These are phyloP conservation scores for Xiphophorus hellerii DNA, from an alignment of 2,113 vertebrate genomes.

Conservation along the genomic window DNA sequence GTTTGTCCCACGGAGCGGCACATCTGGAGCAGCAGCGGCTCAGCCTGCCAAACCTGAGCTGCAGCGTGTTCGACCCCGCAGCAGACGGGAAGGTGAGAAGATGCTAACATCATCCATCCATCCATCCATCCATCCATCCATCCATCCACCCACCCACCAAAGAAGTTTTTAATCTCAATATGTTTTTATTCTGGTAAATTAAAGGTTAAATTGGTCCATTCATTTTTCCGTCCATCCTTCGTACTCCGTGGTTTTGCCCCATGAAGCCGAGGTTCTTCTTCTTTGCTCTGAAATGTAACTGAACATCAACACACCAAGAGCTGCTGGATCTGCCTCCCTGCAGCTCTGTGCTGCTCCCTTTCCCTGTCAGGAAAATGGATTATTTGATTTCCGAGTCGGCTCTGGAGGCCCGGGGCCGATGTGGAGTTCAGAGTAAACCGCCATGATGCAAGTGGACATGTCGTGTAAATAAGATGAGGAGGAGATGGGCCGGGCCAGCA, in stretches of 20 bases:
- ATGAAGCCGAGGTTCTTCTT: no score
- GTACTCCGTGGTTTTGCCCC: no score
- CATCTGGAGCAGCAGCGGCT: slow-evolving; percentile 64
- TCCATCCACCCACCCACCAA: no score
- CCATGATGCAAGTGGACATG: slow-evolving; percentile 60
- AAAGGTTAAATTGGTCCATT: no score
- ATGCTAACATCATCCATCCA: neutral
- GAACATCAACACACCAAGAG: slow-evolving; percentile 38
- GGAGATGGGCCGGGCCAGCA: slow-evolving; percentile 13
- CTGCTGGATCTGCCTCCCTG: slow-evolving; percentile 17
- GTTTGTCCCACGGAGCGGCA: slow-evolving; percentile 42
- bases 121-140: no score
- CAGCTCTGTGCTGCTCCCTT: slow-evolving; percentile 33
- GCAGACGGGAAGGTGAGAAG: slow-evolving; percentile 69
- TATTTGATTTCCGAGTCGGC: slow-evolving; percentile 44
- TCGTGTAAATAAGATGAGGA: slow-evolving; percentile 54
- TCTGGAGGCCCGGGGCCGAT: slow-evolving; percentile 38
- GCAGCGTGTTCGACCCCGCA: slow-evolving; percentile 40
- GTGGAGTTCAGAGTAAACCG: slow-evolving; percentile 44
- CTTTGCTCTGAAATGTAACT: slow-evolving; percentile 22
- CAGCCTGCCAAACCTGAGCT: slow-evolving; percentile 41
- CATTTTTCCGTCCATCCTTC: no score
- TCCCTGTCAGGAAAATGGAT: slow-evolving; percentile 46
- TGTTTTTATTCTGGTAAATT: no score
- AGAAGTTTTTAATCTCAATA: no score